Evolutionary conservation across 2,888 invertebrate species (phyloP).

Genomic region (Phaedon cochleariae): DNA sequence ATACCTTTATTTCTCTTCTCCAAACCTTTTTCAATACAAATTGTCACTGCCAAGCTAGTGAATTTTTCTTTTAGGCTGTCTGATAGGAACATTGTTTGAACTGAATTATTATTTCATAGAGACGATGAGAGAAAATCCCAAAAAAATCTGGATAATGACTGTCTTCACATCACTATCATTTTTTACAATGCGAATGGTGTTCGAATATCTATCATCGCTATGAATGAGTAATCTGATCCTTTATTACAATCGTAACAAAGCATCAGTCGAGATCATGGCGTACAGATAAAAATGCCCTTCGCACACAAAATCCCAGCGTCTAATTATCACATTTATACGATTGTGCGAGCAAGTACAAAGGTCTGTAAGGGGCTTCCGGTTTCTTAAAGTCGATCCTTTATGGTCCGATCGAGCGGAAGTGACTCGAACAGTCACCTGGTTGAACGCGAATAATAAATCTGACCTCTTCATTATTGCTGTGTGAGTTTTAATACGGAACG

Average conservation of each 20-base stretch:
- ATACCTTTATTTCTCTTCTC: too few species aligned
- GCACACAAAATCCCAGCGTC: constrained; percentile 23
- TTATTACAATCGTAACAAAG: not conserved
- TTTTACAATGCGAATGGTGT: too few species aligned
- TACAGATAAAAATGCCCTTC: constrained; percentile 1
- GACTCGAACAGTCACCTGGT: constrained; percentile 57
- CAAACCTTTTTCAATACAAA: too few species aligned
- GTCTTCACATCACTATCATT: too few species aligned
- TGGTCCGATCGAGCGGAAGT: constrained; percentile 57
- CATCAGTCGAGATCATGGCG: not conserved
- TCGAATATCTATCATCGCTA: too few species aligned
- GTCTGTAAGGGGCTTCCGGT: constrained; percentile 46
- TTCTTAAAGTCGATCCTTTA: constrained; percentile 49
- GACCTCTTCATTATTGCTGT: constrained; percentile 50
- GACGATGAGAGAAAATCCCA: too few species aligned
- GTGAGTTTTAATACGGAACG: constrained; percentile 33
- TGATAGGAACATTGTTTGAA: too few species aligned
- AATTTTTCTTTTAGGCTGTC: too few species aligned
- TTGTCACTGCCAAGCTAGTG: too few species aligned
- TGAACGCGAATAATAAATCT: constrained; percentile 54
- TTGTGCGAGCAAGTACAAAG: constrained; percentile 29
- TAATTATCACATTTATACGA: constrained; percentile 27
- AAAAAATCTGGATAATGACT: too few species aligned
- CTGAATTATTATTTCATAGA: too few species aligned
- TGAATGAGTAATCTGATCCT: too few species aligned